Conservation (phyloP, 2,888 invertebrate genomes). For the Caenorhabditis becei region DNA sequence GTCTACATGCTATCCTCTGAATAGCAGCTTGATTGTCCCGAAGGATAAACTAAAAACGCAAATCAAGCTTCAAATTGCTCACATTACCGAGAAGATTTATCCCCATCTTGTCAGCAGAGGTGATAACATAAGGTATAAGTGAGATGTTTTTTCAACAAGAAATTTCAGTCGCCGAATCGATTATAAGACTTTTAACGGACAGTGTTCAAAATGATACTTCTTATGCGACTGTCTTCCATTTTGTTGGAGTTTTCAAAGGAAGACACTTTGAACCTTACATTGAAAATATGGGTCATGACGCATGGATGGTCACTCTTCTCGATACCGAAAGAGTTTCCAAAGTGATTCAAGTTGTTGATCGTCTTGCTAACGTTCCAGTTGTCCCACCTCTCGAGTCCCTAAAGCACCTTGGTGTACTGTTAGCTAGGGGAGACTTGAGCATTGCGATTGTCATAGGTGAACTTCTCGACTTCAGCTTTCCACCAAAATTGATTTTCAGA, state of each 20-base stretch:
- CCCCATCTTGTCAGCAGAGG: slow-evolving; percentile 71
- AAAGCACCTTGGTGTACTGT: slow-evolving; percentile 74
- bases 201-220: slow-evolving; percentile 39
- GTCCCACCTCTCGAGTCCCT: slow-evolving; percentile 80
- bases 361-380: slow-evolving; percentile 78
- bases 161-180: slow-evolving; percentile 68
- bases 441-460: slow-evolving; percentile 58
- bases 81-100: slow-evolving; percentile 69
- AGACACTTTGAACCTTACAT: slow-evolving; percentile 71
- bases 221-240: slow-evolving; percentile 70
- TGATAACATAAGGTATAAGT: slow-evolving; percentile 13
- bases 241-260: slow-evolving; percentile 70
- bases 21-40: slow-evolving; percentile 74
- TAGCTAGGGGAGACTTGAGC: slow-evolving; percentile 63
- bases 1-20: slow-evolving; percentile 72
- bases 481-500: slow-evolving; percentile 59
- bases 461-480: background rate
- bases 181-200: slow-evolving; percentile 65
- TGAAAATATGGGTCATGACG: slow-evolving; percentile 73
- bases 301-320: slow-evolving; percentile 77
- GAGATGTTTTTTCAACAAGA: background rate
- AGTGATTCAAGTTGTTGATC: slow-evolving; percentile 74
- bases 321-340: slow-evolving; percentile 68
- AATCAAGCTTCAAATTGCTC: slow-evolving; percentile 65
- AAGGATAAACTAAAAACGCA: slow-evolving; percentile 68